Conservation (phyloP, 2,888 invertebrate genomes). For the Dysmachus trigonus region DNA sequence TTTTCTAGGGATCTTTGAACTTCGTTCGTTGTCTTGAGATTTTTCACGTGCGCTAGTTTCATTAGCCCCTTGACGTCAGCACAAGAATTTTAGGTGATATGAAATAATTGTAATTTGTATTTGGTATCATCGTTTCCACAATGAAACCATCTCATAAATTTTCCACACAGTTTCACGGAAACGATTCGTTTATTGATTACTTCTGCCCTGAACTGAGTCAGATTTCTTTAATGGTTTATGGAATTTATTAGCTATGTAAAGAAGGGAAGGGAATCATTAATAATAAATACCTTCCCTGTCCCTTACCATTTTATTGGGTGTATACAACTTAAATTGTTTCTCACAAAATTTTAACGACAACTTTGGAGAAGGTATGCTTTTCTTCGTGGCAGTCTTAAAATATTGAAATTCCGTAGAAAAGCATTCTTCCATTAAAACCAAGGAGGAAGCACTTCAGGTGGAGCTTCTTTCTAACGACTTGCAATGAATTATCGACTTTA, state of each 20-base stretch:
- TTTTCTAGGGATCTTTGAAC: not conserved
- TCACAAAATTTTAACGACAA: not conserved
- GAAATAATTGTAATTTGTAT: not conserved
- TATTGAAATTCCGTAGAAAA: not conserved
- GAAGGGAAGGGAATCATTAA: not conserved
- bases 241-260: not conserved
- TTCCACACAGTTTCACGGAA: not conserved
- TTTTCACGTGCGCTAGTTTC: not conserved
- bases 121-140: not conserved
- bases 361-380: not conserved
- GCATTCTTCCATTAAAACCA: not conserved
- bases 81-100: not conserved
- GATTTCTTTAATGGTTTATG: not conserved
- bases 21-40: not conserved
- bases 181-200: not conserved
- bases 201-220: not conserved
- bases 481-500: not conserved
- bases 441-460: not conserved
- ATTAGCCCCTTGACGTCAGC: not conserved
- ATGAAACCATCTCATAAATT: not conserved
- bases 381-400: not conserved
- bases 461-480: not conserved
- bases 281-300: not conserved
- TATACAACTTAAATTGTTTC: not conserved
- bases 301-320: not conserved